These are phyloP conservation scores for Calcarius lapponicus DNA, from an alignment of 2,797 vertebrate species.

Conservation along the genomic window DNA sequence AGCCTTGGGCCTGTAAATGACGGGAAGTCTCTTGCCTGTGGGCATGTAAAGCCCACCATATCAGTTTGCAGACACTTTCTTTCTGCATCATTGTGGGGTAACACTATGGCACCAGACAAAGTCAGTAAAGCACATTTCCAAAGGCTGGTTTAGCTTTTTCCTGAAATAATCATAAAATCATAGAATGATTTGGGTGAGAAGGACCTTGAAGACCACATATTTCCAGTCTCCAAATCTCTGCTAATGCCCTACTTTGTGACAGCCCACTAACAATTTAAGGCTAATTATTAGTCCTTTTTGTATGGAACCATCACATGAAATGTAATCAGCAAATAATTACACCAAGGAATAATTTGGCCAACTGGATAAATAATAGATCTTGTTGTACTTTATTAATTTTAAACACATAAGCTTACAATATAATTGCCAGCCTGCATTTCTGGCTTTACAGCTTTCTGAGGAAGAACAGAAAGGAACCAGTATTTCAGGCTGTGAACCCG, in stretches of 20 bases:
- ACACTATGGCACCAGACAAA: not conserved
- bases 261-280: not conserved
- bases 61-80: not conserved
- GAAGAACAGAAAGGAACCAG: constrained; percentile 31
- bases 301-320: not conserved
- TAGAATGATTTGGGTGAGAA: not conserved
- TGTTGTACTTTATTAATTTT: constrained; percentile 15
- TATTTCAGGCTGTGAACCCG: constrained; percentile 38
- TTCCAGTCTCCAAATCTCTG: not conserved
- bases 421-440: constrained; percentile 30
- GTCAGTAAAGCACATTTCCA: not conserved
- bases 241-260: not conserved
- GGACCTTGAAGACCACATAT: not conserved
- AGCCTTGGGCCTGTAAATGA: not conserved
- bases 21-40: not conserved
- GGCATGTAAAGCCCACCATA: not conserved
- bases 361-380: constrained; percentile 8
- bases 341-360: not conserved
- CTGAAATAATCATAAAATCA: not conserved
- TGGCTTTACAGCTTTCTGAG: constrained; percentile 34
- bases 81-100: not conserved
- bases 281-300: not conserved
- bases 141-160: not conserved
- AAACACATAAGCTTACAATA: not conserved
- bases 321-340: not conserved